A percentile compares a stretch with the other conserved stretches of the same genome.
These are phyloP conservation scores for Enteromius thamalakanensis DNA, from an alignment of 2,797 vertebrate species.

Conservation along the genomic window DNA sequence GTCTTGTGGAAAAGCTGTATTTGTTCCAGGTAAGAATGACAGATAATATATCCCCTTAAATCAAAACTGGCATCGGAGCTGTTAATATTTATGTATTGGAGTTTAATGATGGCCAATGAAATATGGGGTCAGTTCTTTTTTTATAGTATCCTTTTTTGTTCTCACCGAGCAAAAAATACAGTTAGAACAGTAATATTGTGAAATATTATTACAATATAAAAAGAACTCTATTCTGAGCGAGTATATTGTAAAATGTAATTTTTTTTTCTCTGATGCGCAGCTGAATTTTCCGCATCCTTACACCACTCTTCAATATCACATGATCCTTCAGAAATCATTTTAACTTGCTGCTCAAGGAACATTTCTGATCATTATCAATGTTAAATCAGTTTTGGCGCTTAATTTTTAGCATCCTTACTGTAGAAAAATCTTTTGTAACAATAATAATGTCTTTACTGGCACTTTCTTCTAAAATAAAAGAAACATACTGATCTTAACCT, in stretches of 20 bases:
- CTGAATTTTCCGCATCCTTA: background rate
- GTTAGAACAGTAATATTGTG: background rate
- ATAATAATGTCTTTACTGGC: background rate
- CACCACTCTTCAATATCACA: background rate
- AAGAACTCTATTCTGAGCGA: background rate
- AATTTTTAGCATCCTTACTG: background rate
- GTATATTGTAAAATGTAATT: background rate
- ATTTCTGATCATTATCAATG: background rate
- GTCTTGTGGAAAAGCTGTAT: constrained; percentile 94
- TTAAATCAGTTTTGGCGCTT: background rate
- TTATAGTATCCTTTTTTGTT: background rate
- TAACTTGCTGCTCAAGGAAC: background rate
- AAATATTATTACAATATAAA: background rate
- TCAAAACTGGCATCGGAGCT: background rate
- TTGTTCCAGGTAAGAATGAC: constrained; percentile 89
- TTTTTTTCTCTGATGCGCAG: background rate
- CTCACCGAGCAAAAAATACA: background rate
- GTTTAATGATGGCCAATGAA: background rate
- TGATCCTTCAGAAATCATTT: background rate
- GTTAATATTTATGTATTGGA: background rate
- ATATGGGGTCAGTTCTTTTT: background rate
- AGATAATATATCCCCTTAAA: background rate
- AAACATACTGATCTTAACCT: background rate
- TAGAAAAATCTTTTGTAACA: background rate
- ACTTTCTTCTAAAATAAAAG: background rate